Conservation (phyloP, 2,888 invertebrate species). For the Amiota mariae region DNA sequence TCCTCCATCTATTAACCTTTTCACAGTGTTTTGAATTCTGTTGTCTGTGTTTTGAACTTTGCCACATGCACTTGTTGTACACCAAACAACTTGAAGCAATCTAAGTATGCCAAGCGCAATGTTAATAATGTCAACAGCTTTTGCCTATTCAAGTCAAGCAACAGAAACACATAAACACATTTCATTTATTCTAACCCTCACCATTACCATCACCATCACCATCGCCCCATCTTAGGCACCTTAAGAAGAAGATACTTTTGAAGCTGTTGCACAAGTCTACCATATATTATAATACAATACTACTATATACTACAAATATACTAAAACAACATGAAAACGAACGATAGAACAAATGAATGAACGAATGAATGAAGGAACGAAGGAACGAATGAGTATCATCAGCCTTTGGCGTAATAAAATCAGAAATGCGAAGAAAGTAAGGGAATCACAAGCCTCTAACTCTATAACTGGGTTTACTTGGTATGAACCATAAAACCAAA, state of each 20-base stretch:
- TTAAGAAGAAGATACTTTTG: background rate
- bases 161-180: conserved; percentile 8
- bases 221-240: background rate
- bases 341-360: too few species aligned
- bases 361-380: background rate
- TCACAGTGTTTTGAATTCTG: too few species aligned
- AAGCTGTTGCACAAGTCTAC: conserved; percentile 18
- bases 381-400: conserved; percentile 1
- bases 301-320: too few species aligned
- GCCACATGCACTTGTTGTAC: too few species aligned
- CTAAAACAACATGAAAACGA: too few species aligned
- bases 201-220: conserved; percentile 17
- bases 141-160: conserved; percentile 31
- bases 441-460: conserved; percentile 1
- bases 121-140: conserved; percentile 14
- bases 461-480: background rate
- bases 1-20: too few species aligned
- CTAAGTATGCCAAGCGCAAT: background rate
- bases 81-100: too few species aligned
- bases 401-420: conserved; percentile 11
- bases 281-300: too few species aligned
- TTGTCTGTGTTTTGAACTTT: too few species aligned
- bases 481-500: background rate
- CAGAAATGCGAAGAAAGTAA: too few species aligned
- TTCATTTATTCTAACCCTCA: conserved; percentile 24